Conservation (phyloP, 2,888 invertebrate species). For the Lamellibrachia columna region DNA sequence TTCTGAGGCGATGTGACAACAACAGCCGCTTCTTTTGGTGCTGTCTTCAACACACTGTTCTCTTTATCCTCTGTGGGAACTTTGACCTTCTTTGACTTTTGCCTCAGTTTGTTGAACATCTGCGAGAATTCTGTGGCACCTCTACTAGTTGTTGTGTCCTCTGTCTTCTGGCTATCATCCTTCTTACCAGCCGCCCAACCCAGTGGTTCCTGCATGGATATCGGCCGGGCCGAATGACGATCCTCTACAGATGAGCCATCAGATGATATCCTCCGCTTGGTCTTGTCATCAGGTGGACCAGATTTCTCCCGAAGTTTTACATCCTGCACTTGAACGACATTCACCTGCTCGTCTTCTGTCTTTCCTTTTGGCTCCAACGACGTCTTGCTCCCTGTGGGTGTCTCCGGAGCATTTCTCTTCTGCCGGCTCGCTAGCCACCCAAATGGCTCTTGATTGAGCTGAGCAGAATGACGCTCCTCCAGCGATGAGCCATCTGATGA, state of each 20-base stretch:
- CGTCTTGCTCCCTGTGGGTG: background rate
- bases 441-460: background rate
- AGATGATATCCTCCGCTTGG: background rate
- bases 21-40: background rate
- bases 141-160: background rate
- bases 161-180: background rate
- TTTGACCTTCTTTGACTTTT: background rate
- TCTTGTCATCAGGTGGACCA: background rate
- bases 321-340: background rate
- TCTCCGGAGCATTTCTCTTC: background rate
- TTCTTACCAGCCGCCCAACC: background rate
- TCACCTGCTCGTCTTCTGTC: background rate
- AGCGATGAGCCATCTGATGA: background rate
- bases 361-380: background rate
- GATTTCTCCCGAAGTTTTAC: background rate
- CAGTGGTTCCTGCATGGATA: background rate
- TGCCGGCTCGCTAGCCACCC: background rate
- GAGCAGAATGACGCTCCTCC: background rate
- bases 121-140: background rate
- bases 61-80: background rate
- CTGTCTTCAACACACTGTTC: background rate
- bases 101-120: background rate
- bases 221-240: background rate
- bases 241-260: background rate
- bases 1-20: background rate